Conservation (phyloP, 2,113 vertebrate genomes). For the Vombatus ursinus region DNA sequence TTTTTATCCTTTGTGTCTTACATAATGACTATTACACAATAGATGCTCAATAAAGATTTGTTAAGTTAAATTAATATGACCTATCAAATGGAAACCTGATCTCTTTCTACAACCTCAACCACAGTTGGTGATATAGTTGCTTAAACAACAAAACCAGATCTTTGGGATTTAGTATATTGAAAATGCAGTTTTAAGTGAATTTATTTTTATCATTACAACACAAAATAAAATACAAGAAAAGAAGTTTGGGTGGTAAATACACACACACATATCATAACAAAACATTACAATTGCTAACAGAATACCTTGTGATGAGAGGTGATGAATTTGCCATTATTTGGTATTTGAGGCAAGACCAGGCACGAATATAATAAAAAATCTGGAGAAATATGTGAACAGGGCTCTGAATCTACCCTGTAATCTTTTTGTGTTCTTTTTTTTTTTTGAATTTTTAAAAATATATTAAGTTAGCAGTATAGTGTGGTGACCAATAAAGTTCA, state of each 20-base stretch:
- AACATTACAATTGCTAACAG: slow-evolving; percentile 52
- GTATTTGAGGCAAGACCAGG: slow-evolving; percentile 58
- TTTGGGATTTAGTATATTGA: neutral
- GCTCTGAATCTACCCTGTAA: neutral
- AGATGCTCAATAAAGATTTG: neutral
- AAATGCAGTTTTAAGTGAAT: neutral
- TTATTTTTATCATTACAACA: neutral
- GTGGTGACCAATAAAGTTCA: neutral
- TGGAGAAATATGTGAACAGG: slow-evolving; percentile 45
- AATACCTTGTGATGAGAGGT: slow-evolving; percentile 58
- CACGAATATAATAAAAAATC: slow-evolving; percentile 28
- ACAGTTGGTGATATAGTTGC: neutral
- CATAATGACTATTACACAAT: neutral
- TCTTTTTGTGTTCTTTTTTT: neutral
- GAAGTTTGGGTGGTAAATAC: slow-evolving; percentile 24
- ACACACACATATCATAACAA: neutral
- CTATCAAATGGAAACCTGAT: neutral
- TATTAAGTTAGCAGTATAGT: neutral
- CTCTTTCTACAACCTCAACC: neutral
- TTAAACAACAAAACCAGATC: neutral
- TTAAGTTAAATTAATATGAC: neutral
- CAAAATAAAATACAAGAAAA: neutral
- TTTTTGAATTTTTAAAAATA: neutral
- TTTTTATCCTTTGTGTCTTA: no score
- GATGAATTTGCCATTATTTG: slow-evolving; percentile 57